Conservation (phyloP, 2,113 vertebrate genomes). For the Psilopsiagon aymara region DNA sequence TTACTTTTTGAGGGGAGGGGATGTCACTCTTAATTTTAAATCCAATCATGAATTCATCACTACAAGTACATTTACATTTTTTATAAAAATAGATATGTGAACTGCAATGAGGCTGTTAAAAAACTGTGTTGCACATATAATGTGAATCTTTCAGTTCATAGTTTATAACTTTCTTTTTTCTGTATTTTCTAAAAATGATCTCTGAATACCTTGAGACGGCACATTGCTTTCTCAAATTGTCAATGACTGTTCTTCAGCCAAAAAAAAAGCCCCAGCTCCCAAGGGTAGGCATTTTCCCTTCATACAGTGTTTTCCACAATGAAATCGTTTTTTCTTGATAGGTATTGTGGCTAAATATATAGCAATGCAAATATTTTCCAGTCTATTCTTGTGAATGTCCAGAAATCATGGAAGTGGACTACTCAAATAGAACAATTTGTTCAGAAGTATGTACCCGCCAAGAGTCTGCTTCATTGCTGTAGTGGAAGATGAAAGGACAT, state of each 20-base stretch:
- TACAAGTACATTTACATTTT: background rate
- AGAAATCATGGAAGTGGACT: background rate
- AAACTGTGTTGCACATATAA: background rate
- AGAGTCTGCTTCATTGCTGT: background rate
- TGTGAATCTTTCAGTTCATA: background rate
- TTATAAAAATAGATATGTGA: background rate
- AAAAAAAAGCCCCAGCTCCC: background rate
- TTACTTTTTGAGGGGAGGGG: background rate
- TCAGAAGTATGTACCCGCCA: background rate
- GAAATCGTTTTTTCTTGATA: background rate
- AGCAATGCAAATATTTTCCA: background rate
- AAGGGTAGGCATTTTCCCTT: background rate
- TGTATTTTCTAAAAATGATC: background rate
- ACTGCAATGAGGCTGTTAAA: background rate
- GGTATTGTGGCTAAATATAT: background rate
- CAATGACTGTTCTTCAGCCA: background rate
- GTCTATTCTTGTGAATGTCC: background rate
- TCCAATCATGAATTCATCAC: background rate
- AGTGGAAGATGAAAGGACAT: background rate
- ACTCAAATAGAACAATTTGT: background rate
- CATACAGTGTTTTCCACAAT: background rate
- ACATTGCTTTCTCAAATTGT: background rate
- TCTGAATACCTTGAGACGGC: background rate
- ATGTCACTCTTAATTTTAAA: background rate
- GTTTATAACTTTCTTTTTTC: background rate